phyloP scores from a whole-genome alignment of 2,888 invertebrate genomes.

The Antheraea assamensis region DNA sequence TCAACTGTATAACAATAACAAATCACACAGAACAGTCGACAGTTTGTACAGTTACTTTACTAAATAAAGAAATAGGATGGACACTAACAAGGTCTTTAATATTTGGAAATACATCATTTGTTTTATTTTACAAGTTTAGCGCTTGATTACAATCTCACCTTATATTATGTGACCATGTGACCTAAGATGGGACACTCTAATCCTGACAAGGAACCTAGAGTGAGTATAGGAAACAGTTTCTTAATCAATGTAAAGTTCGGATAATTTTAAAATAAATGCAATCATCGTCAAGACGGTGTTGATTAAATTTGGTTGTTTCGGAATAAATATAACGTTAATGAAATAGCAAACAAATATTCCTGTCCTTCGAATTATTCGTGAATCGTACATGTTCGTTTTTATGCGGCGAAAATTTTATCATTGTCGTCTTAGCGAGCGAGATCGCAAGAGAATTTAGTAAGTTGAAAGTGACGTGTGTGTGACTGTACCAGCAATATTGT shows the following conservation, averaged over 20 bases:
- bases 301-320: constrained; percentile 44
- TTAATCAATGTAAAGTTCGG: background rate
- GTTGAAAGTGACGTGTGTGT: constrained; percentile 62
- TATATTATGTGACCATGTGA: background rate
- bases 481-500: constrained; percentile 68
- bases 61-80: background rate
- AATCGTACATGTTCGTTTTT: constrained; percentile 62
- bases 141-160: background rate
- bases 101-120: background rate
- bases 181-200: background rate
- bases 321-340: constrained; percentile 56
- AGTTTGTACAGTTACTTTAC: background rate
- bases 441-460: constrained; percentile 58
- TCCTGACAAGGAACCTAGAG: background rate
- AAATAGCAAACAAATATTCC: constrained; percentile 56
- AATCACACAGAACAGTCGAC: background rate
- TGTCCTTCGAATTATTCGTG: constrained; percentile 46
- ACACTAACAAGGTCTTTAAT: background rate
- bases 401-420: constrained; percentile 59
- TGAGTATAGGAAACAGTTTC: background rate
- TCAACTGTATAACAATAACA: no score
- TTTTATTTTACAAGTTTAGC: background rate
- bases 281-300: constrained; percentile 9
- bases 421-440: constrained; percentile 67
- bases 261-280: background rate